Evolutionary conservation across 2,888 invertebrate genomes (phyloP), one percentile per base, ranked within the genome.

Genomic region (Eupithecia pulchellata): DNA sequence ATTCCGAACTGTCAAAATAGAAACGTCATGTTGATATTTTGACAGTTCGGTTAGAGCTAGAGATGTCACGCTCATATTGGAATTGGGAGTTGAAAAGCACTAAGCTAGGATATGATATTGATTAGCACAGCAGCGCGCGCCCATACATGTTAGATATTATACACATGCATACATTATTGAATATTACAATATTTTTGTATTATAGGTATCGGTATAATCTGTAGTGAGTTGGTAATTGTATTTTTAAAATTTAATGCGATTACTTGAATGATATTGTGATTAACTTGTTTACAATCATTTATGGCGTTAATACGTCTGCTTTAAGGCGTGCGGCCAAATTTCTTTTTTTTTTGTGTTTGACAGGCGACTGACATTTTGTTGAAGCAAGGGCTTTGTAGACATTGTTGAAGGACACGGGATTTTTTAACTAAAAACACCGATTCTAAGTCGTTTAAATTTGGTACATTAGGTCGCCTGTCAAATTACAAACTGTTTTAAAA

Each of bases 101-200:
- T 70, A 42, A 2, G 65, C 66, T 71, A 75, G 72, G 69, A 57
- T 64, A 68, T 47, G 76, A 65, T 72, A 52, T 52, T 4, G 77
- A 64, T 75, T 68, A 78, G 84, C 89, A 87, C 85, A 76, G 88
- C 91, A 90, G 91, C 91, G 92, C 91, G 92, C 90, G 92, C 86
- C 71, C 14, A 67, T 76, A 76, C 73, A 79, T 86, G 85, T 86
- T 89, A 89, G 87, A 88, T 86, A 88, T 84, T 89, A 90, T 91
- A 91, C 89, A 88, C 90, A 76, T 84, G 87, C 92, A 90, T 90
- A 90, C 89, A 89, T 84, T 86, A 86, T 84, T 79, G 78, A 91
- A 91, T 78, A 78, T 76, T 91, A 89, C 89, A 89, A 91, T 93
- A 94, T 94, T 94, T 94, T 93, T 94, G 89, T 93, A 93, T 91